A percentile compares a stretch with the other conserved stretches of the same genome.
These are phyloP conservation scores for Nymphalis c-album DNA, from an alignment of 2,888 invertebrate species.

Conservation along the genomic window DNA sequence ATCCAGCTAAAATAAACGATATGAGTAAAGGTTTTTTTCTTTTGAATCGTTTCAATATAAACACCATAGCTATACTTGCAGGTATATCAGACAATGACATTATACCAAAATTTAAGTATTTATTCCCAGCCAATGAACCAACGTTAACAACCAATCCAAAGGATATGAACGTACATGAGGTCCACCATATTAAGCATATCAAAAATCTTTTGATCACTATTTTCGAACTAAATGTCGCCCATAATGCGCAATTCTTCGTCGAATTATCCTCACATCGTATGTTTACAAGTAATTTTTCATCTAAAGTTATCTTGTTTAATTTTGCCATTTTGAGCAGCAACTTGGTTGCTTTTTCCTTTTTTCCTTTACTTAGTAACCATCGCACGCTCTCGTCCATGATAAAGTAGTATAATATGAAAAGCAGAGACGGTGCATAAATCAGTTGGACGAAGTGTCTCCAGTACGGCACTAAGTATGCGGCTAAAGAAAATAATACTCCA, in stretches of 20 bases:
- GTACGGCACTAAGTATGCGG: constrained; percentile 83
- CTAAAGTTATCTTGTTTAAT: constrained; percentile 51
- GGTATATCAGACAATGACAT: constrained; percentile 81
- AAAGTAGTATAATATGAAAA: constrained; percentile 84
- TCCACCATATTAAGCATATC: constrained; percentile 58
- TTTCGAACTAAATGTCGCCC: constrained; percentile 49
- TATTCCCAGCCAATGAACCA: constrained; percentile 85
- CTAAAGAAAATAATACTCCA: constrained; percentile 82
- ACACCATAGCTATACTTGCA: constrained; percentile 76
- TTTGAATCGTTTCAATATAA: constrained; percentile 74
- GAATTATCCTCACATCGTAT: constrained; percentile 47
- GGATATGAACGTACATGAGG: constrained; percentile 68
- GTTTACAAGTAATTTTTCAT: constrained; percentile 47
- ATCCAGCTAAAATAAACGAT: constrained; percentile 75
- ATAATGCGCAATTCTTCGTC: constrained; percentile 40
- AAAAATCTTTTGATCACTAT: constrained; percentile 51
- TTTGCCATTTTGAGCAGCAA: constrained; percentile 82
- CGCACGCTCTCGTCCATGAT: constrained; percentile 86
- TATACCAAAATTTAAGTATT: constrained; percentile 86
- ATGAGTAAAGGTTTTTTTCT: constrained; percentile 74
- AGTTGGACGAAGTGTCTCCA: constrained; percentile 85
- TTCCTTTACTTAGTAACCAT: constrained; percentile 87
- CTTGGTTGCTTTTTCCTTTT: constrained; percentile 81
- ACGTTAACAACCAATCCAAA: constrained; percentile 86
- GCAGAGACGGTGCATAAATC: constrained; percentile 84